Base-by-base conservation (phyloP, 1,140 invertebrate species). In the Heliconius hewitsoni region DNA sequence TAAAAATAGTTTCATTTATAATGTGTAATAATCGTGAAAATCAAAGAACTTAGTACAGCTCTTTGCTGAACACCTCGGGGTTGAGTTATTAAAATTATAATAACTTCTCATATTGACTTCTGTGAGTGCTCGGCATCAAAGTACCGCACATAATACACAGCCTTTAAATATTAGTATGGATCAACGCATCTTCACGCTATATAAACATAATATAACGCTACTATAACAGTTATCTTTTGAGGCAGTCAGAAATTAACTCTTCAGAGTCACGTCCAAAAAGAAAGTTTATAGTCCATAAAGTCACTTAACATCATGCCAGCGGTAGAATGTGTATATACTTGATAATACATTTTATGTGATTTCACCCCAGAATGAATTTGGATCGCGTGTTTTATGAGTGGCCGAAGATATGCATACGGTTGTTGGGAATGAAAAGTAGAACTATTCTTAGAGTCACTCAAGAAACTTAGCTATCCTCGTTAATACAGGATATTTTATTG, bases 311-410 rank as follows among this genome's bases (percentile, higher is more conserved):
- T 87, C 83, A 80, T 82, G 79, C 80, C 81, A 80, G 83, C 73
- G 79, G 82, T 77, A 73, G 81, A 81, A 81, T 82, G 81, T 83
- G n/a, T n/a, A n/a, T n/a, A 82, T 84, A 77, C 85, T 86, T 86
- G 84, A 88, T 88, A 88, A 88, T 86, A 87, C 85, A 83, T 84
- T 88, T 88, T 88, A 88, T 88, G 86, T 79, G 84, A 88, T 84
- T 85, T 84, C 77, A 82, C 85, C 76, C 80, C 70, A 77, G 78
- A 84, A 86, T 87, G 84, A 86, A 87, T 86, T 86, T 66, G 74
- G 79, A 81, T 83, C 80, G 82, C 81, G 77, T 82, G 81, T 82
- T 84, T 84, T 82, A 84, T 82, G 81, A 81, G 78, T 83, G 82
- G 78, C 75, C 73, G 79, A 76, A 71, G 37, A 57, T 71, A 81